phyloP scores from a whole-genome alignment of 2,113 vertebrate genomes.

The Tricholaema leucomelas region DNA sequence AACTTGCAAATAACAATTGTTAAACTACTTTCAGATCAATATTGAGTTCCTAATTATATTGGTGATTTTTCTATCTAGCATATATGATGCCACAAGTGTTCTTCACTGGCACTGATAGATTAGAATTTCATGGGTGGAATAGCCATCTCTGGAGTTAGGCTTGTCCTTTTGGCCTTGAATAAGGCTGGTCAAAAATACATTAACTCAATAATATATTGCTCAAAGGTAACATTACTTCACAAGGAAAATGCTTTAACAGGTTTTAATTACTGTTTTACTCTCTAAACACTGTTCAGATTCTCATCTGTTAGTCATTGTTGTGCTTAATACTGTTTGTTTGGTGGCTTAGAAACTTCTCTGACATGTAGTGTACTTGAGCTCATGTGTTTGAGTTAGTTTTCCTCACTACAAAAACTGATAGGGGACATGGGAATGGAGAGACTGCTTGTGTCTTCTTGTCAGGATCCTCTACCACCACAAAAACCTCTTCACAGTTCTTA shows the following conservation, averaged over 20 bases:
- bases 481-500: background rate
- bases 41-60: background rate
- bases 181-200: background rate
- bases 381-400: background rate
- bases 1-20: background rate
- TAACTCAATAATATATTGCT: background rate
- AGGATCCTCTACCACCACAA: background rate
- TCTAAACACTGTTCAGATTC: background rate
- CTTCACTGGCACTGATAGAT: background rate
- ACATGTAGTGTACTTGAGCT: background rate
- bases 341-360: background rate
- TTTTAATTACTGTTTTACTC: slow-evolving; percentile 4
- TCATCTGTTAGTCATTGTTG: background rate
- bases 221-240: background rate
- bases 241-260: background rate
- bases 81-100: background rate
- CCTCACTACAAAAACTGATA: background rate
- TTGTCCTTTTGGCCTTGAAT: background rate
- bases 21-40: background rate
- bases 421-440: background rate
- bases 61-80: background rate
- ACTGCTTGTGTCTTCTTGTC: background rate
- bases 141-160: background rate
- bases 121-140: background rate
- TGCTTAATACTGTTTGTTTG: background rate